These are phyloP conservation scores for Gymnocypris eckloni DNA, from an alignment of 2,797 vertebrate species.

Conservation along the genomic window DNA sequence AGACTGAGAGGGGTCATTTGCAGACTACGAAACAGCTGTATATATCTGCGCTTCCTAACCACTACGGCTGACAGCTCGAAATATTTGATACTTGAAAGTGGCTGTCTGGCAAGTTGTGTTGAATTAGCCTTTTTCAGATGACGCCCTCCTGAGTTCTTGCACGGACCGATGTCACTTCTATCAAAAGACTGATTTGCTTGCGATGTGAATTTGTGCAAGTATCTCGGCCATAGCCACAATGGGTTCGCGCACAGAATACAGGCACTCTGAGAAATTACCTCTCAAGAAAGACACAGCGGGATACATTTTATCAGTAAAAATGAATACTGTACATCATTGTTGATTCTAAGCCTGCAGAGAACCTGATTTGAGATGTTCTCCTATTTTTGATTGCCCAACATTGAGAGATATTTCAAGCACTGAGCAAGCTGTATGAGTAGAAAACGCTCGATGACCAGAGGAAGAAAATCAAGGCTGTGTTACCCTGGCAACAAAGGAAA, in stretches of 20 bases:
- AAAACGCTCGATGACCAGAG: conserved; percentile 78
- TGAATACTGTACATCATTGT: conserved; percentile 78
- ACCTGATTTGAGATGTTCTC: conserved; percentile 76
- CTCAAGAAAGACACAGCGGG: conserved; percentile 70
- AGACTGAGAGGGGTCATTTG: conserved; percentile 73
- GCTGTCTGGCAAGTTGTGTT: conserved; percentile 66
- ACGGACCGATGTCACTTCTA: conserved; percentile 63
- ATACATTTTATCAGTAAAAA: conserved; percentile 69
- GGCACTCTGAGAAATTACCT: conserved; percentile 70
- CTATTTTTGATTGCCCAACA: conserved; percentile 79
- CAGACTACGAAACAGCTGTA: conserved; percentile 74
- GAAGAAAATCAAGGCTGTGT: conserved; percentile 75
- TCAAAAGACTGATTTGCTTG: conserved; percentile 59
- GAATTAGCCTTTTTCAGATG: conserved; percentile 62
- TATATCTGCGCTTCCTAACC: conserved; percentile 75
- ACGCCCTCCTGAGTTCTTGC: conserved; percentile 50
- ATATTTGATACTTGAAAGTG: conserved; percentile 70
- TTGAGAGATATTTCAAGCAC: conserved; percentile 61
- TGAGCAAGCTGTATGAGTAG: conserved; percentile 74
- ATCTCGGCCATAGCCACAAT: conserved; percentile 65
- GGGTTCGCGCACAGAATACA: conserved; percentile 68
- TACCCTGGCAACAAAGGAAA: conserved; percentile 80
- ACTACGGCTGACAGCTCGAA: conserved; percentile 71
- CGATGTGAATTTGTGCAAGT: conserved; percentile 54
- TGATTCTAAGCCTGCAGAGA: conserved; percentile 67